phyloP scores from a whole-genome alignment of 2,888 invertebrate genomes.

The Elysia crispata region DNA sequence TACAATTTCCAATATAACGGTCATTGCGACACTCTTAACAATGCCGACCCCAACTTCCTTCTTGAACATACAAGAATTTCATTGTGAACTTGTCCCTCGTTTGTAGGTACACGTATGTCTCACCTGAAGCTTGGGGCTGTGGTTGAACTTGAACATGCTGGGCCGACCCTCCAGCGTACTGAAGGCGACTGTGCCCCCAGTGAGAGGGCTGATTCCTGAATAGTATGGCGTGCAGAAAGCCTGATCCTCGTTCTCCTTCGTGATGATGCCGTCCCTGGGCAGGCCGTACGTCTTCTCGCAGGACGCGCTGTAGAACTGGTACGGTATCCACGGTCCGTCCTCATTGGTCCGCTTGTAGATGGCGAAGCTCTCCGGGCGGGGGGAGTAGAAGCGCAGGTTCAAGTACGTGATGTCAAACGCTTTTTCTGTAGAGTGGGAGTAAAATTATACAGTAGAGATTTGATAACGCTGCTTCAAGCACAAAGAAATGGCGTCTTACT shows the following conservation, averaged over 20 bases:
- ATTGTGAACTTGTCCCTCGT: too few species aligned
- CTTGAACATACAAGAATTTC: too few species aligned
- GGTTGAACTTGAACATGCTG: constrained; percentile 93
- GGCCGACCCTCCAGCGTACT: constrained; percentile 96
- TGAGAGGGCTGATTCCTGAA: constrained; percentile 96
- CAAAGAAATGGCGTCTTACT: too few species aligned
- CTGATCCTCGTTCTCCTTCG: constrained; percentile 89
- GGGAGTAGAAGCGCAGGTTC: constrained; percentile 93
- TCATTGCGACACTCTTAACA: too few species aligned
- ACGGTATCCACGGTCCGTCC: constrained; percentile 83
- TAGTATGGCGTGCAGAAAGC: constrained; percentile 99
- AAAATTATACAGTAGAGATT: too few species aligned
- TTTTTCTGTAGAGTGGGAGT: constrained; percentile 87
- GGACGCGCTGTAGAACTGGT: constrained; percentile 85
- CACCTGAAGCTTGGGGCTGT: constrained; percentile 92
- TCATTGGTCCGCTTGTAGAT: constrained; percentile 88
- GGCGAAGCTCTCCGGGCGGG: constrained; percentile 97
- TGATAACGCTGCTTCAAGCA: too few species aligned
- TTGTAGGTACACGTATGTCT: too few species aligned
- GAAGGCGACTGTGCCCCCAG: constrained; percentile 96
- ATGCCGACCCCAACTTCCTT: too few species aligned
- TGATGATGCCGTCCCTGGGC: constrained; percentile 81
- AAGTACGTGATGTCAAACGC: constrained; percentile 98
- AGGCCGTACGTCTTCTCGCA: constrained; percentile 94
- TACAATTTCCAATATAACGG: too few species aligned